Percentiles rank a stretch among this genome's conserved stretches.
Conservation (phyloP, 2,113 vertebrate species). For the Ramphastos sulfuratus region DNA sequence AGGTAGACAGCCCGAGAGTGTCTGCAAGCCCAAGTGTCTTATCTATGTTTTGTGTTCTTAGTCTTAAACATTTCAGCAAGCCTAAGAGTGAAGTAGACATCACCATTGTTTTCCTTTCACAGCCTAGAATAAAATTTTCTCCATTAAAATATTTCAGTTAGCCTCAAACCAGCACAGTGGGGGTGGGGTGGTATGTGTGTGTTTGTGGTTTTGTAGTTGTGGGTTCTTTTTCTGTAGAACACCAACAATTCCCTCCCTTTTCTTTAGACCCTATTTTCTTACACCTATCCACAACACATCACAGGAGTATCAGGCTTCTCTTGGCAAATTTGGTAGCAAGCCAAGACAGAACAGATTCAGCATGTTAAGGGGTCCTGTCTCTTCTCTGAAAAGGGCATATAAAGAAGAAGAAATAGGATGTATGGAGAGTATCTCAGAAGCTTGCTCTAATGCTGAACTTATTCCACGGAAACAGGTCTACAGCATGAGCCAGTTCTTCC, state of each 20-base stretch:
- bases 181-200: no score
- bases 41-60: no score
- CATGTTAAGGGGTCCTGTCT: neutral
- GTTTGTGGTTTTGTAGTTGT: no score
- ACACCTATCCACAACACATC: neutral
- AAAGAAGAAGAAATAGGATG: neutral
- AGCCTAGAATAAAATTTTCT: no score
- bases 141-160: no score
- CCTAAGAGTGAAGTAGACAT: no score
- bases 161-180: no score
- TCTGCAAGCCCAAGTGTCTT: no score
- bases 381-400: neutral
- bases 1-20: no score
- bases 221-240: neutral
- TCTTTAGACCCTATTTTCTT: neutral
- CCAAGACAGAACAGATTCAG: neutral
- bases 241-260: neutral
- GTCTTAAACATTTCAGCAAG: no score
- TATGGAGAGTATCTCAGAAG: neutral
- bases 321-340: neutral
- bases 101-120: no score
- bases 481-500: neutral
- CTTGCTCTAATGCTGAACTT: neutral
- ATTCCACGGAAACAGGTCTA: neutral
- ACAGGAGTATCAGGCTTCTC: neutral